These are phyloP conservation scores for human (Homo sapiens) DNA, from an alignment of 2,113 vertebrate species.

Conservation along the genomic window GRCh38 chr1:33999001-33999500, in stretches of 20 bases:
- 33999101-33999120: constrained; percentile 71
- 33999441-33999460: too few species aligned
- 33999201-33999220: constrained; percentile 47
- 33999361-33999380: neutral
- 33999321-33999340: neutral
- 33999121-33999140: constrained; percentile 74
- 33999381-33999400: too few species aligned
- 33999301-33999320: neutral
- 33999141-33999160: constrained; percentile 66
- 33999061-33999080: constrained; percentile 39
- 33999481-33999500: too few species aligned
- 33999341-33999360: neutral
- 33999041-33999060: neutral
- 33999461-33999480: too few species aligned
- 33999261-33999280: neutral
- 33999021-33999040: neutral
- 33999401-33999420: too few species aligned
- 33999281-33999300: neutral
- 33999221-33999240: constrained; percentile 4
- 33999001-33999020: neutral
- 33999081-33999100: constrained; percentile 69
- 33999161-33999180: constrained; percentile 75
- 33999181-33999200: constrained; percentile 74
- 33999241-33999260: neutral
- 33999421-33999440: too few species aligned